Base-by-base conservation (phyloP, 2,797 vertebrate genomes). In the Malacoraja senta region DNA sequence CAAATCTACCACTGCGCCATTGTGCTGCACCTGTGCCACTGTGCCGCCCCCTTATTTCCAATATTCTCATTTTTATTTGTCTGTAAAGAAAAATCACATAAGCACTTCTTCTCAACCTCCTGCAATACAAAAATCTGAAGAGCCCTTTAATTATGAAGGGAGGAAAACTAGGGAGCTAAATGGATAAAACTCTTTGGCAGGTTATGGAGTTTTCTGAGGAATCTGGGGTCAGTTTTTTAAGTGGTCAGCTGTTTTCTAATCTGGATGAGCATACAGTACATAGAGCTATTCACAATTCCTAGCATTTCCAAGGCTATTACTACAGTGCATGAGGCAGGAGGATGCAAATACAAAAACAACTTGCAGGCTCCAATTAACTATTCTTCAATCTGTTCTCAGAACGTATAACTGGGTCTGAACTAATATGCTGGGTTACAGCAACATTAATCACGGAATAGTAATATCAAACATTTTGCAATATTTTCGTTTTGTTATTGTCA, bases 351-450 rank as follows among this genome's bases (percentile, higher is more conserved):
- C n/a, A 26, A 63, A 86, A 86, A 61, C 29, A n/a, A 63, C 26
- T 29, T 61, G 83, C 13, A 29, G 58, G 58, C 17, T 63, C 17
- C 15, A 32, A 86, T 58, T 86, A 86, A 32, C 83, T 58, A 86
- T 58, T 86, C 83, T n/a, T 86, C 61, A 58, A 86, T 86, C 83
- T 86, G 15, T 29, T 86, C 13, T n/a, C 12, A 86, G 58, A n/a
- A 13, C 83, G 61, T 84, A n/a, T 29, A 86, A 86, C 13, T 58
- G n/a, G 15, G 13, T 63, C 58, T 63, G 26, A 7, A 32, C 17
- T 13, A 13, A 86, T 63, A 29, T 86, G 26, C 83, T 61, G 83
- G 53, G 15, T 53, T 84, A 58, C 83, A n/a, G 58, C 29, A 86
- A 86, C 29, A 26, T 63, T 86, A 63, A 15, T 61, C n/a, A 29